Base-by-base conservation (phyloP, 2,797 vertebrate species). In the Nannoperca australis region DNA sequence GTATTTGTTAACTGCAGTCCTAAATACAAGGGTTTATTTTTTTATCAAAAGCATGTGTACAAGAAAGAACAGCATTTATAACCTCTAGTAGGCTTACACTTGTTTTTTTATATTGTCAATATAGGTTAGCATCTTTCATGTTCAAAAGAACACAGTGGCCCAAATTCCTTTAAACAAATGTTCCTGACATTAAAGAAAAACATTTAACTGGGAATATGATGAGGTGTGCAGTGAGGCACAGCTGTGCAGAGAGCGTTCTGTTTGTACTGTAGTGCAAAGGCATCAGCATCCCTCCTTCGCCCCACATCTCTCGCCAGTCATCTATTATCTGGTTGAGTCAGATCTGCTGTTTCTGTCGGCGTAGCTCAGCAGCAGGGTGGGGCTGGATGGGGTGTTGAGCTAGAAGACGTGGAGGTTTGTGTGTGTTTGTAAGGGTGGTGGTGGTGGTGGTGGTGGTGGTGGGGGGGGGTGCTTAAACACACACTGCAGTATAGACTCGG, bases 401-500 rank as follows among this genome's bases (percentile, higher is more conserved):
- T 10, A 44, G 63, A 60, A 70, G 63, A 59, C 55, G 32, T 3
- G 42, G 14, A 47, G 70, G 56, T 55, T 66, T 59, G 40, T 54
- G 56, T 38, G 42, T 40, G 24, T 27, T 27, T 27, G 24, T 27
- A 27, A 27, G 24, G 24, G 24, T 27, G 24, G 24, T 27, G 24
- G 24, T 27, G 24, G 24, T n/a, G 24, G 24, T 27, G 24, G 24
- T 27, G 24, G 24, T 27, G 24, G 24, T n/a, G 44, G 34, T 38
- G 50, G 14, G 18, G 56, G 27, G 66, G 68, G 34, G 69, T 64
- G 79, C 73, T 79, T 81, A 75, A 69, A 83, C 81, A 81, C 72
- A 84, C 70, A 85, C 85, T 88, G 91, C 87, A 90, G 84, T 81
- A 87, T 61, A 68, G 64, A 88, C 88, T 81, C n/a, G 20, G 85